A percentile compares a stretch with the other conserved stretches of the same genome.
Evolutionary conservation across 2,797 vertebrate genomes (phyloP).

Genomic region (Microchirus variegatus): DNA sequence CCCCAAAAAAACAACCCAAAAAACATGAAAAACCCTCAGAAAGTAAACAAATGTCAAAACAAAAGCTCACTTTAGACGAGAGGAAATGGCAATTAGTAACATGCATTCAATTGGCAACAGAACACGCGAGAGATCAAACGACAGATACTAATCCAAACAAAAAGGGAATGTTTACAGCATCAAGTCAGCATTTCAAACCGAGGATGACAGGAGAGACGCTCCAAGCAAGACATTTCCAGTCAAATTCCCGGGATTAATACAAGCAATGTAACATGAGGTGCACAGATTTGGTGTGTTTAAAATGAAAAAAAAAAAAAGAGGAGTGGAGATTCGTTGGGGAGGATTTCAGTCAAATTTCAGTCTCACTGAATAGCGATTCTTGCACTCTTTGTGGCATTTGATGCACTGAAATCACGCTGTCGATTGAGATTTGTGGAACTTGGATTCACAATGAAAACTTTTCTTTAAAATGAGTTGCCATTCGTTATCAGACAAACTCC

Average conservation of each 20-base stretch:
- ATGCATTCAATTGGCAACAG: conserved; percentile 68
- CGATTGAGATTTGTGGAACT: neutral
- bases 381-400: conserved; percentile 16
- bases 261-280: conserved; percentile 59
- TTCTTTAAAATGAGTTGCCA: neutral
- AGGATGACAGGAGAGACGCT: conserved; percentile 52
- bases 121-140: conserved; percentile 60
- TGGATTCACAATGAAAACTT: neutral
- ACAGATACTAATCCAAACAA: conserved; percentile 60
- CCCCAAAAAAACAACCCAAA: conserved; percentile 44
- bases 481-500: neutral
- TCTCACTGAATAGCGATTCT: neutral
- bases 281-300: conserved; percentile 33
- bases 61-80: conserved; percentile 53
- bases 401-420: conserved; percentile 3
- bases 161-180: conserved; percentile 81
- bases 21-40: conserved; percentile 1
- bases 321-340: neutral
- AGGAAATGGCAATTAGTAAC: conserved; percentile 60
- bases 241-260: conserved; percentile 50
- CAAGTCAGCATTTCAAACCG: conserved; percentile 55
- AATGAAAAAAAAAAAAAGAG: neutral
- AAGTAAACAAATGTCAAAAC: conserved; percentile 36
- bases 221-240: conserved; percentile 66
- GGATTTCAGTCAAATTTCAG: conserved; percentile 16